Conservation (phyloP, 2,888 invertebrate species). For the Ormia ochracea region DNA sequence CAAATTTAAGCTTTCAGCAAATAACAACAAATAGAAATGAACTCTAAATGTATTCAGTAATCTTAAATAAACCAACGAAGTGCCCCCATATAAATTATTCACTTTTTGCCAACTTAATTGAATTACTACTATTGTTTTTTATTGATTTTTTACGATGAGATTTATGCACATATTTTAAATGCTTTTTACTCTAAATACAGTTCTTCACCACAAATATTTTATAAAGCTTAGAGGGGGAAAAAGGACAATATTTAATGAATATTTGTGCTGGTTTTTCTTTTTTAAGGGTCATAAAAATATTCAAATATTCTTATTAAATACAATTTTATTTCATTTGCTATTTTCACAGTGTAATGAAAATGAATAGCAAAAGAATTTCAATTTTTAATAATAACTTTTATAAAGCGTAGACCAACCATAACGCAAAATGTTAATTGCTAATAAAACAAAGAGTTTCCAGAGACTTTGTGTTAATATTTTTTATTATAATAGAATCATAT, state of each 20-base stretch:
- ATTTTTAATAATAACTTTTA: slow-evolving; percentile 3
- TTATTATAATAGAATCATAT: no score
- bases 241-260: not conserved
- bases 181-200: slow-evolving; percentile 55
- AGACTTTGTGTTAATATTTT: no score
- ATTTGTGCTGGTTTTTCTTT: not conserved
- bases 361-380: slow-evolving; percentile 36
- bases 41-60: slow-evolving; percentile 26
- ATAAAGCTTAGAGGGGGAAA: not conserved
- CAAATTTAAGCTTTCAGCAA: not conserved
- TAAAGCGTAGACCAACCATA: no score
- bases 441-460: no score
- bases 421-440: no score
- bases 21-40: slow-evolving; percentile 22
- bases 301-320: not conserved
- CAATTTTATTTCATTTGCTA: slow-evolving; percentile 13
- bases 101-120: not conserved
- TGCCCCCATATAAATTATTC: not conserved
- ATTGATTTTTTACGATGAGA: not conserved
- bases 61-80: slow-evolving; percentile 12
- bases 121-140: slow-evolving; percentile 6
- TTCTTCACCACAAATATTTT: slow-evolving; percentile 29
- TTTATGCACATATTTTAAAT: slow-evolving; percentile 41
- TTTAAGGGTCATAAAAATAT: not conserved
- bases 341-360: slow-evolving; percentile 29